Percentiles rank a stretch among this genome's conserved stretches.
phyloP scores from a whole-genome alignment of 2,113 vertebrate species.

The Ophiodon elongatus region DNA sequence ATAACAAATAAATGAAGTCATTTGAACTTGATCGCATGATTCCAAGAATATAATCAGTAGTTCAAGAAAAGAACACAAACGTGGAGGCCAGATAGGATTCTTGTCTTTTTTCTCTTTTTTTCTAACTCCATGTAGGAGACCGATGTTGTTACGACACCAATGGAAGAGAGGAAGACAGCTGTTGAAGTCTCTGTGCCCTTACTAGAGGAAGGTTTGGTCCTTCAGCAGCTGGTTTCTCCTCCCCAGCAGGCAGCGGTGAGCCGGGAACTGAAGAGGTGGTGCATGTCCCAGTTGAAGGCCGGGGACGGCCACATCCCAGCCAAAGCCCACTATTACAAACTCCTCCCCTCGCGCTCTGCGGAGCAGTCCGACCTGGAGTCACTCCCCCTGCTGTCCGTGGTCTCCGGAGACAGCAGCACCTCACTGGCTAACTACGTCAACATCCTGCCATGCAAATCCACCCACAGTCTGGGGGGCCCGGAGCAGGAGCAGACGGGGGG shows the following conservation, averaged over 20 bases:
- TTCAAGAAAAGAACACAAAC: neutral
- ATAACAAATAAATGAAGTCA: neutral
- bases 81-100: neutral
- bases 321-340: constrained; percentile 83
- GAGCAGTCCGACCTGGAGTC: constrained; percentile 82
- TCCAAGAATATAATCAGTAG: neutral
- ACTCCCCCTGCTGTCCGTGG: constrained; percentile 64
- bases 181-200: neutral
- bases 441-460: constrained; percentile 64
- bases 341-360: constrained; percentile 86
- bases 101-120: neutral
- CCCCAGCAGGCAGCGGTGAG: constrained; percentile 84
- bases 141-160: no score
- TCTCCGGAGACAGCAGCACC: constrained; percentile 75
- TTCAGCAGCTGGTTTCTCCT: constrained; percentile 24
- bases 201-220: neutral
- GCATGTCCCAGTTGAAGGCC: constrained; percentile 89
- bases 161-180: neutral
- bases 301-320: constrained; percentile 85
- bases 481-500: constrained; percentile 39
- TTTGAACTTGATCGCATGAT: neutral
- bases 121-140: no score
- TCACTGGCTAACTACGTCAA: constrained; percentile 81
- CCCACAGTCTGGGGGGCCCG: constrained; percentile 45
- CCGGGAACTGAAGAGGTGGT: constrained; percentile 90